These are phyloP conservation scores for Rhimphoctona megacephalus DNA, from an alignment of 2,888 invertebrate species.

Conservation along the genomic window DNA sequence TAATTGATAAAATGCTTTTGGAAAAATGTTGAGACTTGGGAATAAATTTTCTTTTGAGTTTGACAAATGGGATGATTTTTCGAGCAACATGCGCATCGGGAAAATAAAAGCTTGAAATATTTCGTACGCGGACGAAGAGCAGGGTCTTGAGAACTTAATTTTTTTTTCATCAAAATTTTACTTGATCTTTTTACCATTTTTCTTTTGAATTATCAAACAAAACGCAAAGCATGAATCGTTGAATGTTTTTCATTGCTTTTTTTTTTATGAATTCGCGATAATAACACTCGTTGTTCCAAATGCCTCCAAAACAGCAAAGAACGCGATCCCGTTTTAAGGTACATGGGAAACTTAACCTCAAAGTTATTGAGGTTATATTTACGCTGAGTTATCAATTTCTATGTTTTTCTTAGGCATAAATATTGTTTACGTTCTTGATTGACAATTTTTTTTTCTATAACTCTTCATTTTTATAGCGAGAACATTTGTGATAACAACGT, in stretches of 20 bases:
- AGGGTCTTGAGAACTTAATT: conserved; percentile 16
- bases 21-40: neutral
- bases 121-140: neutral
- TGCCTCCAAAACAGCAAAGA: conserved; percentile 79
- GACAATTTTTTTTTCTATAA: neutral
- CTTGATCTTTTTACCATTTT: neutral
- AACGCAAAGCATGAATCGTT: conserved; percentile 26
- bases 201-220: neutral
- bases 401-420: neutral
- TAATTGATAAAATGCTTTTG: neutral
- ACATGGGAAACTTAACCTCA: conserved; percentile 66
- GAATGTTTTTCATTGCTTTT: conserved; percentile 53
- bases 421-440: neutral
- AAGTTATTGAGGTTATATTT: conserved; percentile 49
- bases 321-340: conserved; percentile 81
- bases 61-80: neutral
- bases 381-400: neutral
- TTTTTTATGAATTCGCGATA: conserved; percentile 51
- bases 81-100: conserved; percentile 22
- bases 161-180: neutral
- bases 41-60: neutral
- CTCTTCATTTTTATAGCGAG: neutral
- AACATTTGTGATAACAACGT: neutral
- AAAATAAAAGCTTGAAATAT: neutral
- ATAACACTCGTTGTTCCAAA: conserved; percentile 70